Evolutionary conservation across 2,113 vertebrate species (phyloP).

Genomic region (Cyanoramphus novaezelandiae): DNA sequence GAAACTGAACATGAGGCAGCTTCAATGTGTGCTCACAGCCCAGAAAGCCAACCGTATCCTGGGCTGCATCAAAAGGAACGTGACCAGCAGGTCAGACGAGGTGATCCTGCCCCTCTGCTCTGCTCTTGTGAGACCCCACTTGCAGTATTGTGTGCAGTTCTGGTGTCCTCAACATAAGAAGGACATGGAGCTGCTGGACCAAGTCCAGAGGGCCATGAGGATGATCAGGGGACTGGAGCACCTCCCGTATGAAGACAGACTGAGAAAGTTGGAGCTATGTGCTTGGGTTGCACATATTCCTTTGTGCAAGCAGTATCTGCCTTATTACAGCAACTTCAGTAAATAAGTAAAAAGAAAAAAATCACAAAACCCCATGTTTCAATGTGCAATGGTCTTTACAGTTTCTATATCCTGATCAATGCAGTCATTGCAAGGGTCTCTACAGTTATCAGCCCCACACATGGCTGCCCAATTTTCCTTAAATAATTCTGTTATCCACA

Average conservation of each 20-base stretch:
- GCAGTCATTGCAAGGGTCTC: not conserved
- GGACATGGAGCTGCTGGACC: not conserved
- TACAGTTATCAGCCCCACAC: not conserved
- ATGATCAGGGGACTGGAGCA: not conserved
- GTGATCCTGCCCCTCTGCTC: not conserved
- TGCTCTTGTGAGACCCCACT: too few relatives aligned
- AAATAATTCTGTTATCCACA: not conserved
- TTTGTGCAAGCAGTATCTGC: not conserved
- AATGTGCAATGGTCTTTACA: not conserved
- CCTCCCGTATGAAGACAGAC: not conserved
- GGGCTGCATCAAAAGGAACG: not conserved
- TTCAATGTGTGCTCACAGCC: not conserved
- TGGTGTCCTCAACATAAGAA: not conserved
- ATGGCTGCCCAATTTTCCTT: not conserved
- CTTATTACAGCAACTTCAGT: not conserved
- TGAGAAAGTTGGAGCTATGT: not conserved
- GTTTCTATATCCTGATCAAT: not conserved
- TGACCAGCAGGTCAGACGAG: not conserved
- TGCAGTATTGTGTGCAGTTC: too few relatives aligned
- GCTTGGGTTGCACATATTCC: not conserved
- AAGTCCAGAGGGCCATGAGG: not conserved
- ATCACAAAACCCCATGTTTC: not conserved
- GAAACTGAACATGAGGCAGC: not conserved
- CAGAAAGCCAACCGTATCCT: not conserved
- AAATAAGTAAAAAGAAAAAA: not conserved